Conservation (phyloP, 2,797 vertebrate genomes). For the Odontamblyopus lacepedii region DNA sequence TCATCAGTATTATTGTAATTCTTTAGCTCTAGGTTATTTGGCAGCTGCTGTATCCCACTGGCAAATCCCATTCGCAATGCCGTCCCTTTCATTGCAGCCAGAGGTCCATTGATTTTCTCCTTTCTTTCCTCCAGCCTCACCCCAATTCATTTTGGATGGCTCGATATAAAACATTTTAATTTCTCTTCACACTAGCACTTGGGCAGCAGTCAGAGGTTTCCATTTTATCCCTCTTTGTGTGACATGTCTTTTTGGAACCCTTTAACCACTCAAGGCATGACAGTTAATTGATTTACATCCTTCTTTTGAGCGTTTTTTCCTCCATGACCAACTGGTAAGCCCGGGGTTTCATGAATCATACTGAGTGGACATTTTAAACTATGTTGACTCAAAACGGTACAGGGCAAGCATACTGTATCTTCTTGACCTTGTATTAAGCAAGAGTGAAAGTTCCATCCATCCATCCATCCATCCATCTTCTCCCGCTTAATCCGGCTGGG, state of each 20-base stretch:
- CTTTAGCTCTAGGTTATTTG: constrained; percentile 94
- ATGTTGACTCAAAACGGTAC: not conserved
- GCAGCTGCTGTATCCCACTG: constrained; percentile 97
- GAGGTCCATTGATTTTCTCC: constrained; percentile 93
- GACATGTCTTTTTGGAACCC: constrained; percentile 51
- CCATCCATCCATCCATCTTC: no score
- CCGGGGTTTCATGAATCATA: constrained; percentile 12
- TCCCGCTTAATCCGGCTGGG: no score
- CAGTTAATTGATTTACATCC: constrained; percentile 53
- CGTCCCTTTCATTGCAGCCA: constrained; percentile 89
- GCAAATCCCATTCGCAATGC: constrained; percentile 92
- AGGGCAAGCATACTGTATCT: not conserved
- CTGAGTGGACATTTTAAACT: not conserved
- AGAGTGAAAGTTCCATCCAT: not conserved
- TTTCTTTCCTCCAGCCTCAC: constrained; percentile 80
- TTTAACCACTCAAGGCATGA: constrained; percentile 86
- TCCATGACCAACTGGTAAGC: constrained; percentile 21
- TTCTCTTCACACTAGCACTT: constrained; percentile 88
- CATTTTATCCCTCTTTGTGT: constrained; percentile 54
- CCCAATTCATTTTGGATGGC: constrained; percentile 91
- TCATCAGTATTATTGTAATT: constrained; percentile 98
- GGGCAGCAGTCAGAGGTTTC: constrained; percentile 79
- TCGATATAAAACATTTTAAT: constrained; percentile 99
- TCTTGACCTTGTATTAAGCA: not conserved
- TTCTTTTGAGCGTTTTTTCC: constrained; percentile 17